These are phyloP conservation scores for Muscina levida DNA, from an alignment of 2,888 invertebrate genomes.

Conservation along the genomic window DNA sequence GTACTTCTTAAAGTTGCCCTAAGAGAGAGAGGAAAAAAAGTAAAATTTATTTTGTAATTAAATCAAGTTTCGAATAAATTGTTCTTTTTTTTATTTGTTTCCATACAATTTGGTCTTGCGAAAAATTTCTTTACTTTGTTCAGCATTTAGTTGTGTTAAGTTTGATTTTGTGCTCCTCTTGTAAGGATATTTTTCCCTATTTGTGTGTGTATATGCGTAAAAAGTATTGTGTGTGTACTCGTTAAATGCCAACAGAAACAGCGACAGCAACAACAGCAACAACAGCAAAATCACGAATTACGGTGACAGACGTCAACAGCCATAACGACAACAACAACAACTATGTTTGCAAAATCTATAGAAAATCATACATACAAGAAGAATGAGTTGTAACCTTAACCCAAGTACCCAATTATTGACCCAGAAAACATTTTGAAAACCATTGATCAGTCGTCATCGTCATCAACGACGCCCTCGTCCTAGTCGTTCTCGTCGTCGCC, in stretches of 20 bases:
- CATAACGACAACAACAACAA: neutral
- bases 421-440: conserved; percentile 51
- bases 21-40: conserved; percentile 43
- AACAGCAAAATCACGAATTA: too few species aligned
- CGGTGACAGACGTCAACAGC: conserved; percentile 30
- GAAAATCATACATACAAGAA: neutral
- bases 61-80: too few species aligned
- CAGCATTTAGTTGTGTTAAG: conserved; percentile 37
- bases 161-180: conserved; percentile 31
- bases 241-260: neutral
- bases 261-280: neutral
- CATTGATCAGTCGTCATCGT: conserved; percentile 19
- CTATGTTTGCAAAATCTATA: neutral
- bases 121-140: conserved; percentile 24
- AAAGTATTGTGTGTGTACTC: conserved; percentile 55
- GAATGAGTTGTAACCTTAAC: conserved; percentile 61
- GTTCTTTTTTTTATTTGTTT: conserved; percentile 22
- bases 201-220: conserved; percentile 64
- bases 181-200: conserved; percentile 23
- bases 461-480: neutral
- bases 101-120: conserved; percentile 23
- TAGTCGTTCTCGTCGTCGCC: neutral
- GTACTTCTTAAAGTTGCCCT: conserved; percentile 39
- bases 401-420: conserved; percentile 62
- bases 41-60: conserved; percentile 22